phyloP scores from a whole-genome alignment of 2,888 invertebrate genomes.

The Ophion ellenae region DNA sequence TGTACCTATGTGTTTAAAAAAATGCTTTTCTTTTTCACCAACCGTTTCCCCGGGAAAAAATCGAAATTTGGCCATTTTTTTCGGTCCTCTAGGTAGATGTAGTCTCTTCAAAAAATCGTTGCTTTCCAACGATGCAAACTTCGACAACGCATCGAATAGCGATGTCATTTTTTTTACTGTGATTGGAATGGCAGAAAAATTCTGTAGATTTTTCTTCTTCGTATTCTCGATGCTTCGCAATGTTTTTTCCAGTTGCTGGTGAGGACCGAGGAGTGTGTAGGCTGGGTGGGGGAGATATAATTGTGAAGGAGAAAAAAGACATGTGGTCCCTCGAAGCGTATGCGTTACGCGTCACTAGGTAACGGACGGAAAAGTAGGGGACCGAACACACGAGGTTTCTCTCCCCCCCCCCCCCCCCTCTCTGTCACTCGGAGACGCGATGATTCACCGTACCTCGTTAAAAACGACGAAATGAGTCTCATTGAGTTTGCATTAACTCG shows the following conservation, averaged over 20 bases:
- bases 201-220: neutral
- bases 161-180: neutral
- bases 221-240: neutral
- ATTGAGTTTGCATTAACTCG: neutral
- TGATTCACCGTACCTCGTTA: conserved; percentile 8
- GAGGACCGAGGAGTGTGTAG: neutral
- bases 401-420: neutral
- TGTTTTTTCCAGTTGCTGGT: neutral
- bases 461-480: conserved; percentile 2
- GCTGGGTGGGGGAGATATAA: neutral
- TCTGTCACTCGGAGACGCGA: neutral
- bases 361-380: conserved; percentile 19
- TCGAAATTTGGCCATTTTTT: too few relatives aligned
- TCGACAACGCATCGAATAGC: too few relatives aligned
- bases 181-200: too few relatives aligned
- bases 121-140: too few relatives aligned
- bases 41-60: too few relatives aligned
- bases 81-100: too few relatives aligned
- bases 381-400: conserved; percentile 1
- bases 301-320: conserved; percentile 4
- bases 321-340: neutral
- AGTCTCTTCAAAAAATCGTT: too few relatives aligned
- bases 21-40: too few relatives aligned
- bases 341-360: conserved; percentile 33
- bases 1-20: too few relatives aligned